A percentile compares a stretch with the other conserved stretches of the same genome.
Evolutionary conservation across 2,797 vertebrate species (phyloP).

Genomic region (Hyperoplus lanceolatus): DNA sequence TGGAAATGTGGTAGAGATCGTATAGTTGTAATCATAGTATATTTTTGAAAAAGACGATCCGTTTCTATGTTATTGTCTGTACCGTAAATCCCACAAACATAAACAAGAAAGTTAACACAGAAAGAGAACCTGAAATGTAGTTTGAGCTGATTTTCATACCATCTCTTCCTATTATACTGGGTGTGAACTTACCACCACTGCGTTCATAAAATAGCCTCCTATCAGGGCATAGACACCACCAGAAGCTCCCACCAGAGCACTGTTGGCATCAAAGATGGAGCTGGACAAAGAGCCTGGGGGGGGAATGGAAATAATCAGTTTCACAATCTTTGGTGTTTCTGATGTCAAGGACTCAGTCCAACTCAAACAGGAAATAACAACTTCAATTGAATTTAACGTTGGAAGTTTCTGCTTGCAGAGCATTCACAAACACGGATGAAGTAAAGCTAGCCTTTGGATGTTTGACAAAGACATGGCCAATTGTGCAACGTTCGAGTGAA

Average conservation of each 20-base stretch:
- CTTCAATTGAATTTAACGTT: neutral
- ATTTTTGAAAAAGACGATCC: neutral
- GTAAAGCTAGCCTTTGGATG: neutral
- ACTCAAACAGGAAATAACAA: conserved; percentile 36
- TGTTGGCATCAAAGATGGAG: conserved; percentile 92
- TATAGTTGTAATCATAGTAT: neutral
- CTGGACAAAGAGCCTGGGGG: conserved; percentile 91
- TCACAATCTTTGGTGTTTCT: conserved; percentile 13
- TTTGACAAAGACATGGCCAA: neutral
- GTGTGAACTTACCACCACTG: conserved; percentile 89
- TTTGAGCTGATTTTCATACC: neutral
- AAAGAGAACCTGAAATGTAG: neutral
- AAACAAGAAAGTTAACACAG: conserved; percentile 3
- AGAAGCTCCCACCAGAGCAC: conserved; percentile 91
- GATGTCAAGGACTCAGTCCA: neutral
- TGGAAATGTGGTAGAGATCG: neutral
- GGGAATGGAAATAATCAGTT: conserved; percentile 27
- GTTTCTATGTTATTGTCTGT: neutral
- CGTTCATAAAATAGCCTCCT: conserved; percentile 95
- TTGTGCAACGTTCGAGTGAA: neutral
- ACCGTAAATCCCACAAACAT: neutral
- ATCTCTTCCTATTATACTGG: neutral
- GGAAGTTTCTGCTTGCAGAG: neutral
- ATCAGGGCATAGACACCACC: conserved; percentile 94
- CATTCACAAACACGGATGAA: neutral